phyloP scores from a whole-genome alignment of 1,140 invertebrate species.

The Drosophila trapezifrons region DNA sequence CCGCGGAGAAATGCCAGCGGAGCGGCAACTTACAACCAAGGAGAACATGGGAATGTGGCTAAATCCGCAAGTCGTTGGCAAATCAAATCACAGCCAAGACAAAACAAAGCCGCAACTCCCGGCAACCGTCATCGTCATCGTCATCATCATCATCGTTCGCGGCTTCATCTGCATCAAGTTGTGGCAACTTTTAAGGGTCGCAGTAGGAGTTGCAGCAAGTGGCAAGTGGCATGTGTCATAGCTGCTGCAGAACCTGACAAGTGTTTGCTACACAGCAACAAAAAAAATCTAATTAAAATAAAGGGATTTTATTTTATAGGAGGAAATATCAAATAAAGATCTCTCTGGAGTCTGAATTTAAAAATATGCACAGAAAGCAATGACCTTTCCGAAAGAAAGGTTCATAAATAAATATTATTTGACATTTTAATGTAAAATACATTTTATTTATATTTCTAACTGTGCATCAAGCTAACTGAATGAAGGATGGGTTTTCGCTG shows the following conservation, averaged over 20 bases:
- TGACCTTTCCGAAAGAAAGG: too few relatives aligned
- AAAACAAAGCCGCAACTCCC: conserved; percentile 50
- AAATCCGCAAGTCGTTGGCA: conserved; percentile 64
- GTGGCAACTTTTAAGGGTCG: conserved; percentile 59
- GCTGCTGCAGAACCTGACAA: conserved; percentile 41
- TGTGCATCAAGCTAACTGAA: not conserved
- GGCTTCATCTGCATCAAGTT: conserved; percentile 55
- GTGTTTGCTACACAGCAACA: conserved; percentile 21
- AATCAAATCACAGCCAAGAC: conserved; percentile 60
- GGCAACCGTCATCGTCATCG: conserved; percentile 29
- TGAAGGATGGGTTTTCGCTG: conserved; percentile 18
- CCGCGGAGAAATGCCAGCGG: conserved; percentile 37
- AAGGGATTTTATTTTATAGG: not conserved
- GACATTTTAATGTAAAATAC: too few relatives aligned
- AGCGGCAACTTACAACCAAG: conserved; percentile 45
- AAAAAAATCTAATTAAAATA: not conserved
- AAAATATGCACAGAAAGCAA: too few relatives aligned
- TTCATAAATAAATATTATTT: not conserved
- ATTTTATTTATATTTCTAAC: not conserved
- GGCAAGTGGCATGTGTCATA: conserved; percentile 51
- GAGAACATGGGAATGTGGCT: conserved; percentile 65
- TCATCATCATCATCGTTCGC: conserved; percentile 42
- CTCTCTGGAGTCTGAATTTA: too few relatives aligned
- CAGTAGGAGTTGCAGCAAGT: conserved; percentile 31
- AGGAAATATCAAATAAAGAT: too few relatives aligned